Evolutionary conservation across 2,888 invertebrate genomes (phyloP).

Genomic region (Limnephilus rhombicus): DNA sequence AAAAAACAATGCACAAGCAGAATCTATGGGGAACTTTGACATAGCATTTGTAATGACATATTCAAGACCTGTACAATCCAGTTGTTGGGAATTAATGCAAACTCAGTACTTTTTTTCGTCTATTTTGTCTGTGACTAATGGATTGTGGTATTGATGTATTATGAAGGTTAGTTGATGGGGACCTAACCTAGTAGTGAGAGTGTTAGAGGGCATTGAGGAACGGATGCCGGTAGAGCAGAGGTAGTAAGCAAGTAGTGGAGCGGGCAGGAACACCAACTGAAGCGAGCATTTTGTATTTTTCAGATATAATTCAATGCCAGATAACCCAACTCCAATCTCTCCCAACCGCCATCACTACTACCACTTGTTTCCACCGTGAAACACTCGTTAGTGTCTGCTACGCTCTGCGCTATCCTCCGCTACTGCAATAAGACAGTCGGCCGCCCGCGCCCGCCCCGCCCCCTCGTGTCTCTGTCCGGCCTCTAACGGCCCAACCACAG

Average conservation of each 20-base stretch:
- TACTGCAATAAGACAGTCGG: background rate
- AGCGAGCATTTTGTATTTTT: constrained; percentile 56
- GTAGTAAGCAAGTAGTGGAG: background rate
- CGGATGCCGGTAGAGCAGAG: background rate
- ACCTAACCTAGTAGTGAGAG: background rate
- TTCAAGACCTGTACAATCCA: no score
- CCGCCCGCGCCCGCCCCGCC: constrained; percentile 6
- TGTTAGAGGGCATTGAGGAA: background rate
- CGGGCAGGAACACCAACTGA: constrained; percentile 15
- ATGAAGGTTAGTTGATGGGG: background rate
- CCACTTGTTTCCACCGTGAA: constrained; percentile 43
- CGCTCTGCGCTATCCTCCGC: constrained; percentile 15
- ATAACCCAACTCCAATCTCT: constrained; percentile 38
- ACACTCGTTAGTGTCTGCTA: constrained; percentile 18
- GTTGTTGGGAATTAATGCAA: no score
- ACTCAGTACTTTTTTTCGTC: no score
- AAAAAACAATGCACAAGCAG: no score
- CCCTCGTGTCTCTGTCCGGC: constrained; percentile 21
- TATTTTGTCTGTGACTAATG: no score
- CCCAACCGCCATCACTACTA: constrained; percentile 27
- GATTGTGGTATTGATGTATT: no score
- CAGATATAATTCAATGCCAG: constrained; percentile 51
- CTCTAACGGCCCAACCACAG: constrained; percentile 4
- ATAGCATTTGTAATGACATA: no score
- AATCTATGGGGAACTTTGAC: no score